Percentiles rank a stretch among this genome's conserved stretches.
These are phyloP conservation scores for Macrostomum lignano DNA, from an alignment of 1,140 invertebrate genomes.

Conservation along the genomic window DNA sequence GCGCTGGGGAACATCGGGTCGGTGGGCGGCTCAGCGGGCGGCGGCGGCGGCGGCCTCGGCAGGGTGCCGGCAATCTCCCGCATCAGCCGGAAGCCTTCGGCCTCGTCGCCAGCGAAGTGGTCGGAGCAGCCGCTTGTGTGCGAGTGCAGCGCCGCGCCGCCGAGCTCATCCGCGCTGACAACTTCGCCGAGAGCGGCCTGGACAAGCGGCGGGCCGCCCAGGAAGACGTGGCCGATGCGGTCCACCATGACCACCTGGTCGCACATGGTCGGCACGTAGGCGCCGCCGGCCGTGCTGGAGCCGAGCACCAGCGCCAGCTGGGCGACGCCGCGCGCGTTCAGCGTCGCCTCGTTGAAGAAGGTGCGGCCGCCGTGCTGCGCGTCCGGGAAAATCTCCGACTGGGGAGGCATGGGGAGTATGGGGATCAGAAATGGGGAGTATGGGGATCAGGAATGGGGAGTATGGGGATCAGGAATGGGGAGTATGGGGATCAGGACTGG, in stretches of 20 bases:
- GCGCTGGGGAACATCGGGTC: conserved; percentile 10
- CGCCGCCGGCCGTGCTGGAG: conserved; percentile 86
- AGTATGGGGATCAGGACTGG: no score
- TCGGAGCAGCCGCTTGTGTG: conserved; percentile 54
- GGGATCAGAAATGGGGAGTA: no score
- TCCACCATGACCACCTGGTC: conserved; percentile 79
- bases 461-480: no score
- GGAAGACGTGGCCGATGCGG: conserved; percentile 73
- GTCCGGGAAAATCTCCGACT: conserved; percentile 82
- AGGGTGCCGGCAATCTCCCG: conserved; percentile 39
- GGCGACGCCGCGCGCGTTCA: conserved; percentile 62
- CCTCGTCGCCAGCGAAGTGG: conserved; percentile 68
- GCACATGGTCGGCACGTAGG: conserved; percentile 87
- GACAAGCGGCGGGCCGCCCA: conserved; percentile 73
- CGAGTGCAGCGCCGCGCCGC: conserved; percentile 79
- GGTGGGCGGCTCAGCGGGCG: conserved; percentile 2
- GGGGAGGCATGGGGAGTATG: conserved; percentile 32
- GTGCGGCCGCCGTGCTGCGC: conserved; percentile 71
- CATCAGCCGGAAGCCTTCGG: conserved; percentile 55
- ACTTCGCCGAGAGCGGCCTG: conserved; percentile 81
- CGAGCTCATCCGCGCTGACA: conserved; percentile 57
- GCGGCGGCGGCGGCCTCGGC: conserved; percentile 30
- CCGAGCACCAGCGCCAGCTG: conserved; percentile 78
- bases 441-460: no score
- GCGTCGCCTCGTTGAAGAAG: conserved; percentile 84